Evolutionary conservation across 2,888 invertebrate species (phyloP).

Genomic region (Diarsia brunnea): DNA sequence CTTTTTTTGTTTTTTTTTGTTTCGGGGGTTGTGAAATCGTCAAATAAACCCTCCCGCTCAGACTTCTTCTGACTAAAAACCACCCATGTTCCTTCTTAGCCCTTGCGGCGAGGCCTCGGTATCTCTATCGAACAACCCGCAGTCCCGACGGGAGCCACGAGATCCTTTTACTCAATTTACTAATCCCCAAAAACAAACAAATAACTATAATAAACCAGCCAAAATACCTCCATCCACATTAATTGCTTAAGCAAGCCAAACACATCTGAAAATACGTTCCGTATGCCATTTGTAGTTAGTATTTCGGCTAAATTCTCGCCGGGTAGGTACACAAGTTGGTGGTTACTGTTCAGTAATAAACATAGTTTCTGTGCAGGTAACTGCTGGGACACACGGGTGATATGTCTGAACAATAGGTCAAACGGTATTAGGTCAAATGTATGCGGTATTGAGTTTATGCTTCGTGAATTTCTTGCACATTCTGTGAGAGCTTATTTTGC

Average conservation of each 20-base stretch:
- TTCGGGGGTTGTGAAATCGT: too few species aligned
- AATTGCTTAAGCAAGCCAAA: slow-evolving; percentile 68
- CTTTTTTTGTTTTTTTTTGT: too few species aligned
- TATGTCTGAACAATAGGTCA: not conserved
- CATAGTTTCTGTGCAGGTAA: slow-evolving; percentile 87
- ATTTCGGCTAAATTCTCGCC: slow-evolving; percentile 82
- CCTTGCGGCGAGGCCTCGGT: too few species aligned
- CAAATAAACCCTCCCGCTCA: too few species aligned
- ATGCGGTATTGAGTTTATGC: not conserved
- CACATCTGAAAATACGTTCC: slow-evolving; percentile 73
- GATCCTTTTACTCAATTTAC: not conserved
- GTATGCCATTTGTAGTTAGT: slow-evolving; percentile 76
- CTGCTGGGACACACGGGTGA: slow-evolving; percentile 74
- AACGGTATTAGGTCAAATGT: not conserved
- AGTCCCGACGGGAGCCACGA: too few species aligned
- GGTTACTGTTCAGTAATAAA: slow-evolving; percentile 83
- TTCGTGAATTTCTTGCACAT: not conserved
- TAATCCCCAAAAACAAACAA: slow-evolving; percentile 9
- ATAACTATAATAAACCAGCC: slow-evolving; percentile 30
- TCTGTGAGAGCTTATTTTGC: not conserved
- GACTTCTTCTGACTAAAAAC: too few species aligned
- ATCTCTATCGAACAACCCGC: too few species aligned
- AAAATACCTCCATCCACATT: slow-evolving; percentile 53
- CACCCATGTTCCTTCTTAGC: too few species aligned
- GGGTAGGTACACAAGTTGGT: slow-evolving; percentile 78